phyloP scores from a whole-genome alignment of 2,113 vertebrate genomes.

The Psilopsiagon aymara region DNA sequence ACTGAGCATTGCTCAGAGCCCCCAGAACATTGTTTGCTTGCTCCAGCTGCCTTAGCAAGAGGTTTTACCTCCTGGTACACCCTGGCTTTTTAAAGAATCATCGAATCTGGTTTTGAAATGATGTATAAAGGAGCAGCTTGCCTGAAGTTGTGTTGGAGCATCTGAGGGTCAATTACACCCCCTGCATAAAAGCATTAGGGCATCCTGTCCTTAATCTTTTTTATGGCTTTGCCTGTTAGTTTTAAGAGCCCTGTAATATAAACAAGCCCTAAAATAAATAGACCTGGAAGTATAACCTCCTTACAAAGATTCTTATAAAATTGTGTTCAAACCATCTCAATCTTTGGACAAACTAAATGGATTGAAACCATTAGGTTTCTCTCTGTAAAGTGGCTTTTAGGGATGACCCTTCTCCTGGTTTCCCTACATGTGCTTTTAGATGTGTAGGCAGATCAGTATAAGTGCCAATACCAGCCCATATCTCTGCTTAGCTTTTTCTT shows the following conservation, averaged over 20 bases:
- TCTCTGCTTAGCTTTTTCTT: not conserved
- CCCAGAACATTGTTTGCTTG: not conserved
- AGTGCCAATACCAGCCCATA: not conserved
- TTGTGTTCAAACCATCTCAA: slow-evolving; percentile 15
- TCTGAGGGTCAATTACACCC: slow-evolving; percentile 19
- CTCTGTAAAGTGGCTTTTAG: slow-evolving; percentile 41
- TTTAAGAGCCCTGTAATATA: slow-evolving; percentile 29
- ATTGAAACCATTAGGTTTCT: not conserved
- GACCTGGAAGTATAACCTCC: slow-evolving; percentile 14
- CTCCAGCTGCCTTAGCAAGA: not conserved
- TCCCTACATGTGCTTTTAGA: slow-evolving; percentile 6
- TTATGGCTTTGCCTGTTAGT: slow-evolving; percentile 21
- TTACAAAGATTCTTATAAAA: slow-evolving; percentile 10
- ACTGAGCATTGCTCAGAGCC: not conserved
- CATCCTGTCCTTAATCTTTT: slow-evolving; percentile 31
- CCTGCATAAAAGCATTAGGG: slow-evolving; percentile 8
- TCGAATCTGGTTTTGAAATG: not conserved
- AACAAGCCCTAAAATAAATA: slow-evolving; percentile 56
- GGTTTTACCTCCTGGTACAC: not conserved
- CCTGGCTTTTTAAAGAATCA: not conserved
- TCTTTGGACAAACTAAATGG: slow-evolving; percentile 32
- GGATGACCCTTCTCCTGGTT: not conserved
- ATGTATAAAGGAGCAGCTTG: not conserved
- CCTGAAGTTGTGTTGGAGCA: not conserved
- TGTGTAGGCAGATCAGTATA: not conserved